Evolutionary conservation across 2,797 vertebrate species (phyloP).

Genomic region (Coluber constrictor): DNA sequence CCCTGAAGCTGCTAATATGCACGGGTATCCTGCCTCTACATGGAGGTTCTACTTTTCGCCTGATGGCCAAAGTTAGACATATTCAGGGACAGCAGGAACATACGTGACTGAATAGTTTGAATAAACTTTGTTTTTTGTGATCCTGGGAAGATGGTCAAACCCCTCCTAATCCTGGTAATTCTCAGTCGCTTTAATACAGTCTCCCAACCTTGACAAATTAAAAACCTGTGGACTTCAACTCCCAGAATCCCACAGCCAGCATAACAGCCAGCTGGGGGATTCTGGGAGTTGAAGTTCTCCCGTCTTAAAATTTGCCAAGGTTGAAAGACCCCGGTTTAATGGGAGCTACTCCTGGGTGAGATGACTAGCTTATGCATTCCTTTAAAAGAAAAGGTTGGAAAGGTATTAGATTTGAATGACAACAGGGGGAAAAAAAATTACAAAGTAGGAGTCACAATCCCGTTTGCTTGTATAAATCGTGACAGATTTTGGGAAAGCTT

Average conservation of each 20-base stretch:
- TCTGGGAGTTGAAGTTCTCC: background rate
- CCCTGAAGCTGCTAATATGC: background rate
- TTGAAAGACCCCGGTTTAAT: background rate
- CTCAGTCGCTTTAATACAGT: background rate
- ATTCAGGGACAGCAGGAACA: background rate
- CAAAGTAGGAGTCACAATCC: background rate
- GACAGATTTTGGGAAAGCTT: background rate
- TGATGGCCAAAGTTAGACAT: background rate
- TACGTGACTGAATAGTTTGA: background rate
- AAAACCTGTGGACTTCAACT: background rate
- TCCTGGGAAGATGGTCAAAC: background rate
- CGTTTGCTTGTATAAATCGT: slow-evolving; percentile 12
- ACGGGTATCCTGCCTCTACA: too few species aligned
- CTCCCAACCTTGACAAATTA: background rate
- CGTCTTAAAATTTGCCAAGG: background rate
- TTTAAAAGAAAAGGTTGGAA: background rate
- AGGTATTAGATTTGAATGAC: background rate
- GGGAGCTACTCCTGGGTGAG: background rate
- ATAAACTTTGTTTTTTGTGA: background rate
- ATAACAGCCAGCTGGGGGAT: background rate
- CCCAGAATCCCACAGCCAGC: background rate
- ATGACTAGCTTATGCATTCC: background rate
- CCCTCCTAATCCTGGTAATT: background rate
- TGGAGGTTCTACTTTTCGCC: background rate
- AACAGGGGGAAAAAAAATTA: background rate